Base-by-base conservation (phyloP, 2,113 vertebrate genomes). In the Octodon degus region DNA sequence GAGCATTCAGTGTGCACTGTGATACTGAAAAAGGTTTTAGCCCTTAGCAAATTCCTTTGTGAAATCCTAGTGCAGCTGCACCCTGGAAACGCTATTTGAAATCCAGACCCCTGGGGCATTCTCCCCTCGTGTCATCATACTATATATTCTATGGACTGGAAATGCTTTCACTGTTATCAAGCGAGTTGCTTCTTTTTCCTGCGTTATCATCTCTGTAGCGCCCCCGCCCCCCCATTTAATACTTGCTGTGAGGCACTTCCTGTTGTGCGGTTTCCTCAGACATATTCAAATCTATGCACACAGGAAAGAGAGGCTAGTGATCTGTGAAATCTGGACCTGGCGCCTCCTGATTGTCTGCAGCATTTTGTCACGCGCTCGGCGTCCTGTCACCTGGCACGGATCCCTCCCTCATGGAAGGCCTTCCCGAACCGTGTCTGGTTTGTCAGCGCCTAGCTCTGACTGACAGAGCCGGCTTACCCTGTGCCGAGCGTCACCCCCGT, bases 401-500 rank as follows among this genome's bases (percentile, higher is more conserved):
- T 16, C 89, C 40, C 20, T 55, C 68, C 80, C 50, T 86, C 90
- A 55, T 65, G 97, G 92, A 97, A 97, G 97, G 97, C 96, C 97
- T 97, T 96, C 96, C 96, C 97, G 88, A 97, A 96, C 94, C 97
- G 43, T 93, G 96, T 96, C 96, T 98, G 92, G 92, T 97, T 93
- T 97, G 97, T 97, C 97, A 97, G 96, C 80, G 92, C 93, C 92
- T 90, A 76, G 84, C 97, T 92, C 97, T 97, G 97, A 98, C 96
- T 98, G 97, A 98, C 97, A 97, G 97, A 97, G 76, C 96, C 72
- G 37, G 90, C 96, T 97, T 94, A 95, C 96, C 97, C 96, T 50
- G 89, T 76, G 74, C 34, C 85, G 95, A 96, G 97, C 97, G 60
- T 96, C 96, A 97, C 95, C 96, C 95, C 89, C 88, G 84, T 91